Evolutionary conservation across 2,797 vertebrate genomes (phyloP), one percentile per base, ranked within the genome.

Genomic region (Hyperoplus immaculatus): DNA sequence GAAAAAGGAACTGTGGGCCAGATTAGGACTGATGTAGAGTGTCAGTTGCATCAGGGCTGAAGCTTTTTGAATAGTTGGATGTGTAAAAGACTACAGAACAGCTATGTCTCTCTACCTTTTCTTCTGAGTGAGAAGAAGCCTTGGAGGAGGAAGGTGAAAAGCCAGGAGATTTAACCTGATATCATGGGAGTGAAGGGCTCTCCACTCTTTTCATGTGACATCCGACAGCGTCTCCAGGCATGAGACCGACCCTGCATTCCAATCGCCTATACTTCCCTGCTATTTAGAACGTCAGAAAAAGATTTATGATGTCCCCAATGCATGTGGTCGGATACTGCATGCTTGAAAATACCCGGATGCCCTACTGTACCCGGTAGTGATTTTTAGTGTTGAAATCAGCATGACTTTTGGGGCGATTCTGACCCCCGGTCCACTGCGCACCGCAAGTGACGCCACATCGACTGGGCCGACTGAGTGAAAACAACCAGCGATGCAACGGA

Each of bases 161-260:
- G 21, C n/a, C 62, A 65, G 53, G 59, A 71, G 29, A 29, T 29
- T 29, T 29, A 29, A 2, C 29, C 29, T 29, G 29, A 29, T 29
- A 58, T 54, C 60, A 47, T 64, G 47, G 38, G 49, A 60, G 56
- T 41, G 8, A 75, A 62, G 51, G 5, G 70, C 77, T 68, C 75
- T 0, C 10, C 64, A 50, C 46, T 51, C 36, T 60, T 29, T 65
- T 39, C 59, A 61, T 77, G 75, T 80, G 63, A 87, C 75, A 70
- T 87, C 75, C 87, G 83, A 79, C 68, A 13, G 18, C 61, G 0
- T 78, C 73, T 65, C 69, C 51, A 73, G 88, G 85, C 77, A 90
- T 90, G 91, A 84, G 61, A 56, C 69, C 55, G 2, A 2, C 39
- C 53, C 58, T 29, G 29, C 21, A n/a, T 41, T 59, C 73, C 65